These are phyloP conservation scores for Pristionchus fissidentatus DNA, from an alignment of 2,888 invertebrate species.

Conservation along the genomic window DNA sequence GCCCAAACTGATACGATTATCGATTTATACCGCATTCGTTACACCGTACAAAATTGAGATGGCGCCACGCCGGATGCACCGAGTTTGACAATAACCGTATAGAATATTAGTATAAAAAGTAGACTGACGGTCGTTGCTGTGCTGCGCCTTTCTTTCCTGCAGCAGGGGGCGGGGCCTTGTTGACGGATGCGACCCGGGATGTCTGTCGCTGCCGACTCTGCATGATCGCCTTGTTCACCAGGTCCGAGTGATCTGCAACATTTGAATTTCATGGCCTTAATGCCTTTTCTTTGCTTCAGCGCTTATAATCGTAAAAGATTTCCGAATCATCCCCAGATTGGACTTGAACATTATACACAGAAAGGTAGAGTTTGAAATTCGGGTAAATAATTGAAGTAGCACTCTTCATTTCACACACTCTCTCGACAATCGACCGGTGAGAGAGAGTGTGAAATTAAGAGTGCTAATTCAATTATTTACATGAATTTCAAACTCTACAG, in stretches of 20 bases:
- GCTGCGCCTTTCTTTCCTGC: slow-evolving; percentile 11
- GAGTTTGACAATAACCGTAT: neutral
- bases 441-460: no score
- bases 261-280: no score
- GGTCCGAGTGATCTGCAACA: slow-evolving; percentile 24
- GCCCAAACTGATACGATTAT: neutral
- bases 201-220: slow-evolving; percentile 32
- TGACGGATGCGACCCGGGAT: slow-evolving; percentile 18
- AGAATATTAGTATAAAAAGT: neutral
- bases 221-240: slow-evolving; percentile 32
- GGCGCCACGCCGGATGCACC: neutral
- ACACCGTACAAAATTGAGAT: neutral
- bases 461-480: no score
- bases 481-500: no score
- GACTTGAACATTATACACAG: neutral
- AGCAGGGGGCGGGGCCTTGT: neutral
- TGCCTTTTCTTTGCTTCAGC: no score
- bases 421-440: no score
- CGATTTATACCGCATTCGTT: neutral
- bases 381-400: no score
- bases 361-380: neutral
- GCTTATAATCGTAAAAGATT: no score
- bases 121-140: slow-evolving; percentile 12
- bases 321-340: neutral
- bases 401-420: no score